These are phyloP conservation scores for Trachurus trachurus DNA, from an alignment of 2,797 vertebrate genomes.

Conservation along the genomic window DNA sequence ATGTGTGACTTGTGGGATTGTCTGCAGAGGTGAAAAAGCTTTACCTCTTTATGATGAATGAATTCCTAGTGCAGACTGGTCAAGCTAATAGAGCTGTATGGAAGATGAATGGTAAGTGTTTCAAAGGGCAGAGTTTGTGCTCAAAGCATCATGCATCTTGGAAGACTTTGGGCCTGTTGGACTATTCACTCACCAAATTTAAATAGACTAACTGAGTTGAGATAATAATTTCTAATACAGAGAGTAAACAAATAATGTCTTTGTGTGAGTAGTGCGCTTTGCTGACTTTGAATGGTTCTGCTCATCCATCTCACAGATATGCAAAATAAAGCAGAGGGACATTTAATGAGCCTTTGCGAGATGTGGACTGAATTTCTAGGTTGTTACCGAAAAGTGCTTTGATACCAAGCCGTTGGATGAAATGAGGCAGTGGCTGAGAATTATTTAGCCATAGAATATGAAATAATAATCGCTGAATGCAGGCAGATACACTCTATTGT, in stretches of 20 bases:
- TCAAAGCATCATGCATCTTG: slow-evolving; percentile 26
- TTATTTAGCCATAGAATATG: background rate
- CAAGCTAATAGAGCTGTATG: slow-evolving; percentile 57
- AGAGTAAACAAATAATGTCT: slow-evolving; percentile 9
- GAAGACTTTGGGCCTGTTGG: slow-evolving; percentile 3
- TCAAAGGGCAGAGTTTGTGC: slow-evolving; percentile 31
- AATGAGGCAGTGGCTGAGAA: background rate
- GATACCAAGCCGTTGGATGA: slow-evolving; percentile 9
- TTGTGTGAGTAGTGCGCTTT: background rate
- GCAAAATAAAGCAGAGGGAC: slow-evolving; percentile 27
- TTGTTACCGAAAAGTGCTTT: background rate
- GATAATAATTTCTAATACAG: slow-evolving; percentile 12
- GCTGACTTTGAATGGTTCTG: slow-evolving; percentile 12
- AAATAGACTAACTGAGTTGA: background rate
- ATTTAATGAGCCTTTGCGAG: slow-evolving; percentile 38
- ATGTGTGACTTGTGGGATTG: slow-evolving; percentile 38
- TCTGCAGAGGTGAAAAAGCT: slow-evolving; percentile 34
- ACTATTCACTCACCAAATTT: slow-evolving; percentile 1
- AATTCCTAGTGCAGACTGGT: slow-evolving; percentile 33
- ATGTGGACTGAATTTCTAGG: slow-evolving; percentile 10
- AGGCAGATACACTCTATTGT: background rate
- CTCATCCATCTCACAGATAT: slow-evolving; percentile 42
- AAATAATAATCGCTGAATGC: background rate
- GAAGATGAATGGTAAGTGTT: slow-evolving; percentile 64
- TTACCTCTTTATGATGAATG: slow-evolving; percentile 64